Base-by-base conservation (phyloP, 1,140 invertebrate genomes). In the Medauroidea extradentata region DNA sequence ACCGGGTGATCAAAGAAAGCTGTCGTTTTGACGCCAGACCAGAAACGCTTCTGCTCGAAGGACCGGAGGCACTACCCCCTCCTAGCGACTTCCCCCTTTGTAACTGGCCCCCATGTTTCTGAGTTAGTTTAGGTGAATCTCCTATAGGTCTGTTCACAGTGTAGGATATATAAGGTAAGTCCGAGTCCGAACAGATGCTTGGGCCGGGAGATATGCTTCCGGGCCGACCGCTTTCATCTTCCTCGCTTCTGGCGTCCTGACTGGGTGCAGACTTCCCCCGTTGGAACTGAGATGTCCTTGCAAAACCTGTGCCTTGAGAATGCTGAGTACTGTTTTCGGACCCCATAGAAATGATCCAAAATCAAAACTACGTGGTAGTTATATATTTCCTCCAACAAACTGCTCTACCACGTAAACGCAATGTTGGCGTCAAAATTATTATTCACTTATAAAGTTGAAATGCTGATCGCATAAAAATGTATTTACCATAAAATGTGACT, bases 151-250 rank as follows among this genome's bases (percentile, higher is more conserved):
- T 80, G 71, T 94, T 94, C 1, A 94, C 90, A 0, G 93, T 95
- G 63, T 95, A 96, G 1, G 93, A 94, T 67, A 96, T 93, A 69
- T 96, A 98, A 0, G 94, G 94, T 57, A 96, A 79, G 73, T 97
- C 94, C 0, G 89, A 88, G 72, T 93, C 90, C 0, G 88, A 91
- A 70, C 91, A 94, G 27, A 94, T 85, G 67, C 91, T 94, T 0
- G 90, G 87, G 3, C 91, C 88, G 1, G 91, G 91, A 9, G 75
- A 90, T 1, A 81, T 87, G 54, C 87, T 88, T 14, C 85, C 81
- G 8, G 84, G 85, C 13, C 53, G 39, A 25, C 53, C 53, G 27
- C 27, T 18, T 11, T 55, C 53, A 11, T 43, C 53, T n/a, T 16
- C 25, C 1, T 51, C 49, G 27, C n/a, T 16, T n/a, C 29, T 16